Percentiles rank a stretch among this genome's conserved stretches.
Evolutionary conservation across 2,797 vertebrate genomes (phyloP).

Genomic region (Bradypodion pumilum): DNA sequence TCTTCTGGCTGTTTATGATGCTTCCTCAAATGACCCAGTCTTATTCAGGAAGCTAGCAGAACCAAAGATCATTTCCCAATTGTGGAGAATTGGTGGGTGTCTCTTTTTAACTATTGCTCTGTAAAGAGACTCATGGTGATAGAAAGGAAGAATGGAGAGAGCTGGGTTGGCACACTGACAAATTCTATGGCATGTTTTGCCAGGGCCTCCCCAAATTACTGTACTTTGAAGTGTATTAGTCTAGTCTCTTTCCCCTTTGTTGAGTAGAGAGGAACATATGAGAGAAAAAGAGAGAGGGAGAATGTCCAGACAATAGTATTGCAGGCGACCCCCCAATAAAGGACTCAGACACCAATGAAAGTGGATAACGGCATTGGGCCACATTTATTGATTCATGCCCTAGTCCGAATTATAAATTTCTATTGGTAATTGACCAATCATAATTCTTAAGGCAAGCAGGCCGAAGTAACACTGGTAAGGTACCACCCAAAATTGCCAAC

Average conservation of each 20-base stretch:
- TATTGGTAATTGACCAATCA: no score
- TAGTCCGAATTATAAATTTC: no score
- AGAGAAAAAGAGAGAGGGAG: no score
- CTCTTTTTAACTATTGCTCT: background rate
- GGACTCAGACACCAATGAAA: no score
- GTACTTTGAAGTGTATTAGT: background rate
- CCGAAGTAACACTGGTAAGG: no score
- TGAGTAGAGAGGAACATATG: background rate
- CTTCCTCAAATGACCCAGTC: background rate
- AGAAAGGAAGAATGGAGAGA: background rate
- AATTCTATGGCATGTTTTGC: background rate
- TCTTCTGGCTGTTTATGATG: background rate
- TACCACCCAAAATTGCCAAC: no score
- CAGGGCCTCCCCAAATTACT: background rate
- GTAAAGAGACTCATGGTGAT: background rate
- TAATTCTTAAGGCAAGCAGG: no score
- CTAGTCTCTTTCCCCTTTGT: background rate
- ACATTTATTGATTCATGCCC: no score
- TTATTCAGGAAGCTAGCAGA: background rate
- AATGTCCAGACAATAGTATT: background rate
- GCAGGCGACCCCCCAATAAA: no score
- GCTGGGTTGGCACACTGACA: background rate
- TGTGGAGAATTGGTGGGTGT: background rate
- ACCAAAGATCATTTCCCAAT: background rate
- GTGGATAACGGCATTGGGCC: no score